phyloP scores from a whole-genome alignment of 2,797 vertebrate species.

The Acipenser oxyrinchus region DNA sequence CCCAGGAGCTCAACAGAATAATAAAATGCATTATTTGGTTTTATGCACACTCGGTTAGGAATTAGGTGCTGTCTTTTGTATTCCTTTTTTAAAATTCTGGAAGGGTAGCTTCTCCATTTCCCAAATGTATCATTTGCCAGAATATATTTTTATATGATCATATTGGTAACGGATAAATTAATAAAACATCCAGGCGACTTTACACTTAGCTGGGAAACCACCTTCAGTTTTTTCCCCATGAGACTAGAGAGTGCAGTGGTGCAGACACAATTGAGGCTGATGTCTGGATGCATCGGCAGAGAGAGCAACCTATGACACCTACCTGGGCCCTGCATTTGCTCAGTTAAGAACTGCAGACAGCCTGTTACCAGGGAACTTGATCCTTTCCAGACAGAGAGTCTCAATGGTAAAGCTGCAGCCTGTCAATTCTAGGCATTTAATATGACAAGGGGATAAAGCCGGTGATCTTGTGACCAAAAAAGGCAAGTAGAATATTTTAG shows the following conservation, averaged over 20 bases:
- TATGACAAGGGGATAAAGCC: background rate
- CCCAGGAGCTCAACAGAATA: too few species aligned
- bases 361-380: slow-evolving; percentile 6
- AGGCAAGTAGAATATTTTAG: too few species aligned
- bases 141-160: too few species aligned
- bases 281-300: slow-evolving; percentile 37
- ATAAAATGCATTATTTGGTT: too few species aligned
- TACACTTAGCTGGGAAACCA: background rate
- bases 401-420: slow-evolving; percentile 8
- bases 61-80: too few species aligned
- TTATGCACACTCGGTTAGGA: too few species aligned
- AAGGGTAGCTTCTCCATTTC: too few species aligned
- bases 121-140: too few species aligned
- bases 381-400: slow-evolving; percentile 4
- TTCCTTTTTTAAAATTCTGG: too few species aligned
- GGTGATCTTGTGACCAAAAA: too few species aligned
- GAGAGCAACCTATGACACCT: slow-evolving; percentile 34
- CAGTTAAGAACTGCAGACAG: slow-evolving; percentile 37
- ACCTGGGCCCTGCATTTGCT: slow-evolving; percentile 31
- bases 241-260: slow-evolving; percentile 23
- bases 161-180: too few species aligned
- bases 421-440: background rate
- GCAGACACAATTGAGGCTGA: slow-evolving; percentile 45
- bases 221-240: slow-evolving; percentile 16
- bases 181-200: background rate